Evolutionary conservation across 2,888 invertebrate genomes (phyloP).

Genomic region (Campaea margaritaria): DNA sequence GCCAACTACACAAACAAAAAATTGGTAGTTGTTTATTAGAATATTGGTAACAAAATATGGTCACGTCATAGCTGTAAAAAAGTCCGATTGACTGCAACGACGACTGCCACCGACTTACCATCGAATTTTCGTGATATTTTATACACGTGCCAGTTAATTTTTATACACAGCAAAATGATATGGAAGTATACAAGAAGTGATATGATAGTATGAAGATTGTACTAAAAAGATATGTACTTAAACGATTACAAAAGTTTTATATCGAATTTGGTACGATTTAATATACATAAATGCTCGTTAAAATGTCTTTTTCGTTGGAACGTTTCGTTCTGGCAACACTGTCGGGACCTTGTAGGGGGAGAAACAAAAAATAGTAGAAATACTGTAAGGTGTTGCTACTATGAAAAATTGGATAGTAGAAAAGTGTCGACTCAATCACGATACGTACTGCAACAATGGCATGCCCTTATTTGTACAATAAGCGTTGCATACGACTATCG

Average conservation of each 20-base stretch:
- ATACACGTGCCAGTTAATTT: slow-evolving; percentile 66
- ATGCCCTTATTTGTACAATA: slow-evolving; percentile 83
- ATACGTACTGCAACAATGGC: slow-evolving; percentile 84
- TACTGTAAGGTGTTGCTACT: slow-evolving; percentile 52
- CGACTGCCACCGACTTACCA: slow-evolving; percentile 43
- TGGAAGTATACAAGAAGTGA: slow-evolving; percentile 83
- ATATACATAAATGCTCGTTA: slow-evolving; percentile 80
- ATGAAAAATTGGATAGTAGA: slow-evolving; percentile 42
- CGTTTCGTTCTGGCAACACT: slow-evolving; percentile 72
- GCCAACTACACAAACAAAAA: slow-evolving; percentile 24
- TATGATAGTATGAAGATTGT: slow-evolving; percentile 82
- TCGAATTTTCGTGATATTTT: slow-evolving; percentile 67
- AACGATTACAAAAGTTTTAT: slow-evolving; percentile 71
- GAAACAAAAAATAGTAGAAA: slow-evolving; percentile 57
- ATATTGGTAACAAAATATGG: slow-evolving; percentile 42
- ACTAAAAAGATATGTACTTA: slow-evolving; percentile 84
- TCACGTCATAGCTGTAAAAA: slow-evolving; percentile 48
- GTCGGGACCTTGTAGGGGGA: slow-evolving; percentile 51
- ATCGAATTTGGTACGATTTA: slow-evolving; percentile 76
- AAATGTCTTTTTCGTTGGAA: slow-evolving; percentile 80
- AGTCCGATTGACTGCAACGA: slow-evolving; percentile 40
- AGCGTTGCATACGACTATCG: slow-evolving; percentile 84
- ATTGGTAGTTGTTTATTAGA: slow-evolving; percentile 26
- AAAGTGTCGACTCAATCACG: slow-evolving; percentile 78
- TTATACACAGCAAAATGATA: slow-evolving; percentile 81